Percentiles rank a stretch among this genome's conserved stretches.
These are phyloP conservation scores for Arothron firmamentum DNA, from an alignment of 2,113 vertebrate species.

Conservation along the genomic window DNA sequence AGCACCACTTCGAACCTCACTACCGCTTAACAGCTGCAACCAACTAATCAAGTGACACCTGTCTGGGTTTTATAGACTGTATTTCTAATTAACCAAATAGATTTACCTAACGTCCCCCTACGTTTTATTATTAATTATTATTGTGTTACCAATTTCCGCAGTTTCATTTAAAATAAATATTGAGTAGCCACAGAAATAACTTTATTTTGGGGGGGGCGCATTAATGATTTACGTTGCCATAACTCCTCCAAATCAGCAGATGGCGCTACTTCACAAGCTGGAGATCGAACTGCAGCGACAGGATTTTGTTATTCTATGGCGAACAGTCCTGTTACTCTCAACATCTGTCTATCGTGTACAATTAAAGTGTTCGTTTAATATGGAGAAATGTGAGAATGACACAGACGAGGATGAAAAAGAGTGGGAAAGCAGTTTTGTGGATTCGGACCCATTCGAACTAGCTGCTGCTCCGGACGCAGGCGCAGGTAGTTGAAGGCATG, in stretches of 20 bases:
- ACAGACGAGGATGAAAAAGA: conserved; percentile 59
- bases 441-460: conserved; percentile 4
- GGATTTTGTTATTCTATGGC: too few species aligned
- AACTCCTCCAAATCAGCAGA: conserved; percentile 15
- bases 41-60: neutral
- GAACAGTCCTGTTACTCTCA: too few species aligned
- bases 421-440: conserved; percentile 46
- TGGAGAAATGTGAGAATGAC: conserved; percentile 49
- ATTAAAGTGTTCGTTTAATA: conserved; percentile 6
- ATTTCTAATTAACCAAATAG: neutral
- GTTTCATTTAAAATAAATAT: neutral
- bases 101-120: neutral
- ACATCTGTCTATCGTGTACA: neutral
- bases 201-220: neutral
- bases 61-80: conserved; percentile 21
- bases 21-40: neutral
- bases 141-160: neutral
- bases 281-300: too few species aligned
- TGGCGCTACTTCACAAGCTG: conserved; percentile 6
- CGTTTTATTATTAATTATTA: neutral
- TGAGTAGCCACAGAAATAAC: neutral
- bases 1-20: too few species aligned
- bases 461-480: neutral
- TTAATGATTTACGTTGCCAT: neutral
- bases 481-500: conserved; percentile 34